phyloP scores from a whole-genome alignment of 2,113 vertebrate genomes.

The Phocoena sinus region DNA sequence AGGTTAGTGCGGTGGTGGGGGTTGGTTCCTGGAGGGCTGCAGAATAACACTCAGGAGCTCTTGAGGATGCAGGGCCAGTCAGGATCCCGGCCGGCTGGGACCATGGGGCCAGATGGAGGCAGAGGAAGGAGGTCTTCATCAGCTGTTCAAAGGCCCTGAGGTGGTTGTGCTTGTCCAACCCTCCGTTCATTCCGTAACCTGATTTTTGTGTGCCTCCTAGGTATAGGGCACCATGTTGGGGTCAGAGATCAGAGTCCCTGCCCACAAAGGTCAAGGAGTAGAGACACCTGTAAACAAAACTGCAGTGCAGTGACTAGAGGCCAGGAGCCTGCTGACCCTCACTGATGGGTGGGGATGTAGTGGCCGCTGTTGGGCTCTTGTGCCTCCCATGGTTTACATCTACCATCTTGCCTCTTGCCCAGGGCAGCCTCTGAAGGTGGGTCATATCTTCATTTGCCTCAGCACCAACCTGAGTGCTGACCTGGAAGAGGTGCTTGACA shows the following conservation, averaged over 20 bases:
- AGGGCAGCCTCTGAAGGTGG: not conserved
- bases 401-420: not conserved
- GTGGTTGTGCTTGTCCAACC: not conserved
- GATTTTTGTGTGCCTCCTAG: not conserved
- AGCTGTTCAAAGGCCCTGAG: not conserved
- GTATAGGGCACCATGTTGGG: not conserved
- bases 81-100: not conserved
- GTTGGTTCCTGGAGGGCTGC: too few species aligned
- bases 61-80: not conserved
- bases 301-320: not conserved
- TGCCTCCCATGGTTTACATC: not conserved
- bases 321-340: not conserved
- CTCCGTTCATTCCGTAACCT: not conserved
- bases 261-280: not conserved
- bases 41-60: not conserved
- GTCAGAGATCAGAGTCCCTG: not conserved
- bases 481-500: not conserved
- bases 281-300: not conserved
- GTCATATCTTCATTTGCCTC: not conserved
- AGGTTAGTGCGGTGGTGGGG: too few species aligned
- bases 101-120: not conserved
- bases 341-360: rapidly evolving
- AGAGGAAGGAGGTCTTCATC: not conserved
- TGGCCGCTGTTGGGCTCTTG: not conserved
- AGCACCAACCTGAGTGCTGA: not conserved